Conservation (phyloP, 1,140 invertebrate species). For the Daktulosphaira vitifoliae region DNA sequence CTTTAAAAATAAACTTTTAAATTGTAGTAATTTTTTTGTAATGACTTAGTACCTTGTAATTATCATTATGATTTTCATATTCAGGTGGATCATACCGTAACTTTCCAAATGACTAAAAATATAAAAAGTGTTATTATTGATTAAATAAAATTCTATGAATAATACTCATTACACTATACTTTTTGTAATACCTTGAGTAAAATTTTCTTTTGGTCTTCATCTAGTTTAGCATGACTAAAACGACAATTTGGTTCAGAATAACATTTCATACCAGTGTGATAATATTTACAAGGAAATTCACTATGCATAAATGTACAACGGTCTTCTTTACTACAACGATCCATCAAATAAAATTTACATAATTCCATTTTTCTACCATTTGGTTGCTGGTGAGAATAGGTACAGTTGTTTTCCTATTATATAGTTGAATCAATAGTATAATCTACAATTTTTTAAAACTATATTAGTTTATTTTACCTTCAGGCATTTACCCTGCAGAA, state of each 20-base stretch:
- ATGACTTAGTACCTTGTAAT: conserved; percentile 22
- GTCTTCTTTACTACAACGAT: conserved; percentile 88
- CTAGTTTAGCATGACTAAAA: conserved; percentile 81
- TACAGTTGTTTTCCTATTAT: conserved; percentile 64
- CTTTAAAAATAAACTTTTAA: too few species aligned
- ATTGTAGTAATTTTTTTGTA: too few species aligned
- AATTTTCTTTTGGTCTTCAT: conserved; percentile 58
- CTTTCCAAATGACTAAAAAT: conserved; percentile 28
- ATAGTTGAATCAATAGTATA: conserved; percentile 39
- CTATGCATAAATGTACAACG: conserved; percentile 95
- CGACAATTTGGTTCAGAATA: conserved; percentile 73
- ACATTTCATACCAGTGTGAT: conserved; percentile 83
- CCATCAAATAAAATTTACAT: conserved; percentile 94
- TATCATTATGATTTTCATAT: conserved; percentile 12
- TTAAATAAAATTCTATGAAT: not conserved
- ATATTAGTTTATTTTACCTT: conserved; percentile 8
- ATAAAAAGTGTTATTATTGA: not conserved
- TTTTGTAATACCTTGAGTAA: conserved; percentile 50
- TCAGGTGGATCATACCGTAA: conserved; percentile 24
- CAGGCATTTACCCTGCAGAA: conserved; percentile 26
- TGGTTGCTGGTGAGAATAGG: conserved; percentile 75
- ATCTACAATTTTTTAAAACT: conserved; percentile 20
- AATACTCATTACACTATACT: too few species aligned
- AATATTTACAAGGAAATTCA: conserved; percentile 96
- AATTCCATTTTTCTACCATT: conserved; percentile 83